Conservation (phyloP, 2,797 vertebrate species). For the Lepidocolaptes lacrymiger region DNA sequence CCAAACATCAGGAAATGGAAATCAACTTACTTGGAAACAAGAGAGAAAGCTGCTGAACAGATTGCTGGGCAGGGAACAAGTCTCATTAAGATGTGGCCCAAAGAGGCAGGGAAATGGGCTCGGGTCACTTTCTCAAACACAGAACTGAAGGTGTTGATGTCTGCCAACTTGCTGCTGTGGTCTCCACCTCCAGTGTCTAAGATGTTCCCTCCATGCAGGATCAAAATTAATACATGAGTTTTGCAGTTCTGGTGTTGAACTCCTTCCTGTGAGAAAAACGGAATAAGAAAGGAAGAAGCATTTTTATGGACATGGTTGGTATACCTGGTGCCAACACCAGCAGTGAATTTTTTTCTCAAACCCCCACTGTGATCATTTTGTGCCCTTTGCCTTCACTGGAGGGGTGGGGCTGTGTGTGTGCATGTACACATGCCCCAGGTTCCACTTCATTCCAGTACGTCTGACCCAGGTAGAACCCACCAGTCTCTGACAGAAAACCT, state of each 20-base stretch:
- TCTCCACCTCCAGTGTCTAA: conserved; percentile 89
- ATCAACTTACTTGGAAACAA: conserved; percentile 92
- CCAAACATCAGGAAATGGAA: not conserved
- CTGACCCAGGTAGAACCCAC: not conserved
- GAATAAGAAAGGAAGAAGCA: not conserved
- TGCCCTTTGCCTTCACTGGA: not conserved
- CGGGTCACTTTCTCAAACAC: conserved; percentile 92
- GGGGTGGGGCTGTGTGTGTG: rapidly evolving
- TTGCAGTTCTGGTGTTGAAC: conserved; percentile 85
- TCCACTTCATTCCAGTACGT: not conserved
- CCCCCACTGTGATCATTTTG: not conserved
- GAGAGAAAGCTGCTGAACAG: conserved; percentile 93
- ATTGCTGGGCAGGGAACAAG: conserved; percentile 93
- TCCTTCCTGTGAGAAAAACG: conserved; percentile 69
- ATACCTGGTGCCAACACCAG: not conserved
- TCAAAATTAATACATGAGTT: conserved; percentile 90
- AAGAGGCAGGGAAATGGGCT: conserved; percentile 90
- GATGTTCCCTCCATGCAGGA: conserved; percentile 95
- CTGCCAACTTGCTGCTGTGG: conserved; percentile 86
- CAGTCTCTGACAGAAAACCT: not conserved
- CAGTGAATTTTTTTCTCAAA: not conserved
- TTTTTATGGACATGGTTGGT: not conserved
- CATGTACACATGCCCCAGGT: not conserved
- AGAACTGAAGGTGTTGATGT: conserved; percentile 87
- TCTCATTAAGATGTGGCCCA: conserved; percentile 90